These are phyloP conservation scores for Halesus radiatus DNA, from an alignment of 1,140 invertebrate genomes.

Conservation along the genomic window DNA sequence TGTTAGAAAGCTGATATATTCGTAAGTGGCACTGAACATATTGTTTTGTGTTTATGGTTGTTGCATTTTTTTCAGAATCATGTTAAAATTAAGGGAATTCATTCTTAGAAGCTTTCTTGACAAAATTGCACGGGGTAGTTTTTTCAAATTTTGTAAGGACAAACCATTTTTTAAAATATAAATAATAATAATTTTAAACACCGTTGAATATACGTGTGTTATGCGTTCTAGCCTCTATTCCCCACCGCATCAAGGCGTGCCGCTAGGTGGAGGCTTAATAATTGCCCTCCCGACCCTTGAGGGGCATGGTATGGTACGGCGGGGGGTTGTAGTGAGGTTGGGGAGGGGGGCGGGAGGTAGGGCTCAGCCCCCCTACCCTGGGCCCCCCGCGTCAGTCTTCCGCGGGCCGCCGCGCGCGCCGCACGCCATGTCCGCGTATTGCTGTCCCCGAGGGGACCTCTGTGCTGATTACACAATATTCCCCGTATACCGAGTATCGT, in stretches of 20 bases:
- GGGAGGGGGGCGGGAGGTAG: conserved; percentile 14
- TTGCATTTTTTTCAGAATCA: too few species aligned
- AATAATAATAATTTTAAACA: too few species aligned
- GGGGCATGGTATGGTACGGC: conserved; percentile 9
- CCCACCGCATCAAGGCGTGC: conserved; percentile 35
- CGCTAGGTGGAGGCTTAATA: conserved; percentile 43
- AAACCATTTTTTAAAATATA: too few species aligned
- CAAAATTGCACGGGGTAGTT: too few species aligned
- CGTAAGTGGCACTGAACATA: too few species aligned
- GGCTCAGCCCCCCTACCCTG: conserved; percentile 30
- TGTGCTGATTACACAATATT: conserved; percentile 42
- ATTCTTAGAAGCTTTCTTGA: too few species aligned
- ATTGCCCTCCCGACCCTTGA: conserved; percentile 26
- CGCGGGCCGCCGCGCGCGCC: conserved; percentile 46
- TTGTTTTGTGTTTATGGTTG: too few species aligned
- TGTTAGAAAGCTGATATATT: too few species aligned
- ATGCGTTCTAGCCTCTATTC: background rate
- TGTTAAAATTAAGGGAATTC: too few species aligned
- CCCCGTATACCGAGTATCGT: conserved; percentile 36
- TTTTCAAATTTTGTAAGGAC: too few species aligned
- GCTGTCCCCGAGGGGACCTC: conserved; percentile 46
- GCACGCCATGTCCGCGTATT: conserved; percentile 42
- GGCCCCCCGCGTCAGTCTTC: conserved; percentile 44
- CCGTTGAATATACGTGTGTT: too few species aligned
- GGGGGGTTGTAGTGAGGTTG: background rate